phyloP scores from a whole-genome alignment of 2,888 invertebrate species.

The Halocaridina rubra region DNA sequence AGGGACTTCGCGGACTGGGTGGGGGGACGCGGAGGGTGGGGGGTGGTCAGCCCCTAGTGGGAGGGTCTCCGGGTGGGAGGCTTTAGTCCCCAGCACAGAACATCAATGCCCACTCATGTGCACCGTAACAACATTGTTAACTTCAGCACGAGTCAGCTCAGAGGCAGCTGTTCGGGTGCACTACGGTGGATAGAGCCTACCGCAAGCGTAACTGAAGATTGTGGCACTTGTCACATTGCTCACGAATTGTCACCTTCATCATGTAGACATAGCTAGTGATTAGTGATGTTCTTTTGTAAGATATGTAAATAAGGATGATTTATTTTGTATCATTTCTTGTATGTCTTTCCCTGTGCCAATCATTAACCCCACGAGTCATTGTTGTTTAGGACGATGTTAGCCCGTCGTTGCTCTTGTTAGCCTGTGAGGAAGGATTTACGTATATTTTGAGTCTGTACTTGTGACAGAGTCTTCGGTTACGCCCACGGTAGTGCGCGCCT shows the following conservation, averaged over 20 bases:
- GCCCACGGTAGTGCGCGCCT: conserved; percentile 45
- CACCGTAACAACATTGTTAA: conserved; percentile 24
- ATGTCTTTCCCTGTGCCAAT: conserved; percentile 51
- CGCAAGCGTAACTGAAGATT: not conserved
- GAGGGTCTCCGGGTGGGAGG: conserved; percentile 54
- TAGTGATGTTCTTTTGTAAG: conserved; percentile 47
- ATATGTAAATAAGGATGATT: conserved; percentile 52
- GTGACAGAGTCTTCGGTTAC: too few species aligned
- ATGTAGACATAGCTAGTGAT: conserved; percentile 19
- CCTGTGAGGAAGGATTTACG: not conserved
- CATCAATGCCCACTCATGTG: conserved; percentile 43
- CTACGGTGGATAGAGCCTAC: conserved; percentile 45
- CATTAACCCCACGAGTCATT: conserved; percentile 42
- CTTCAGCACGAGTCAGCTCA: not conserved
- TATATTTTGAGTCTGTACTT: too few species aligned
- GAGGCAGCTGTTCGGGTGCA: conserved; percentile 47
- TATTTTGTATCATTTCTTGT: conserved; percentile 43
- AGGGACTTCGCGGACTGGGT: conserved; percentile 47
- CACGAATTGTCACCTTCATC: not conserved
- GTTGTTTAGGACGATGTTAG: conserved; percentile 43
- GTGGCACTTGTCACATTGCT: not conserved
- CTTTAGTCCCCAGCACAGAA: conserved; percentile 51
- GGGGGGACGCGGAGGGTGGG: conserved; percentile 50
- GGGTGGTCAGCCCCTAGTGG: conserved; percentile 56
- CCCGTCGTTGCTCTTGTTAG: not conserved